Evolutionary conservation across 1,140 invertebrate species (phyloP), one percentile per base, ranked within the genome.

Genomic region (Ostrea edulis): DNA sequence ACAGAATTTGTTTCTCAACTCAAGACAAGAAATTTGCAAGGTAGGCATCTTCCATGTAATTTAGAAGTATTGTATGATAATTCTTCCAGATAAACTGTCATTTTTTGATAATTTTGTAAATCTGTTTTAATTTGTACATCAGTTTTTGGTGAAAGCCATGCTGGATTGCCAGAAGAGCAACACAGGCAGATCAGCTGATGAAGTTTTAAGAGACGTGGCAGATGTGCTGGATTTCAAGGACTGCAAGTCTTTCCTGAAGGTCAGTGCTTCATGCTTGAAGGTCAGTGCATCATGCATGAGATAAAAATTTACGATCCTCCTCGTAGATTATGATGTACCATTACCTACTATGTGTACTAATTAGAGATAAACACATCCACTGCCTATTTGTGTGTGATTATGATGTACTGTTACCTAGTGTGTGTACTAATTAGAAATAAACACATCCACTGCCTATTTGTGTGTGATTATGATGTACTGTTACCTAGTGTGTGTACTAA

Each of bases 111-210:
- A n/a, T 0, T 20, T n/a, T 62, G 11, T 5, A 62, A 62, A 62
- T 7, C 1, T 62, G n/a, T 62, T 8, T n/a, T 20, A 62, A 62
- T 62, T n/a, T 62, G 55, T 68, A 12, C 53, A 29, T 71, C 17
- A 93, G 92, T 93, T 93, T 87, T 54, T 93, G 55, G 92, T 92
- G 8, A 91, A 93, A 35, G 89, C 91, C 3, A 91, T 94, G 90
- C 86, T 92, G 71, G 88, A 92, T 84, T 90, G 89, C 7, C 89
- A 92, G 55, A 86, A 71, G 17, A 87, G 83, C 14, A 81, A 77
- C 11, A 86, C 88, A 7, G 88, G 83, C 4, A 90, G 88, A 54
- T 90, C 90, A 62, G 86, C 91, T 11, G 91, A 93, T 55, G 90
- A 90, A 12, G 93, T 94, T 20, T 86, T 93, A 20, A 85, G 87